Evolutionary conservation across 2,888 invertebrate species (phyloP).

Genomic region (Steinernema scapterisci): DNA sequence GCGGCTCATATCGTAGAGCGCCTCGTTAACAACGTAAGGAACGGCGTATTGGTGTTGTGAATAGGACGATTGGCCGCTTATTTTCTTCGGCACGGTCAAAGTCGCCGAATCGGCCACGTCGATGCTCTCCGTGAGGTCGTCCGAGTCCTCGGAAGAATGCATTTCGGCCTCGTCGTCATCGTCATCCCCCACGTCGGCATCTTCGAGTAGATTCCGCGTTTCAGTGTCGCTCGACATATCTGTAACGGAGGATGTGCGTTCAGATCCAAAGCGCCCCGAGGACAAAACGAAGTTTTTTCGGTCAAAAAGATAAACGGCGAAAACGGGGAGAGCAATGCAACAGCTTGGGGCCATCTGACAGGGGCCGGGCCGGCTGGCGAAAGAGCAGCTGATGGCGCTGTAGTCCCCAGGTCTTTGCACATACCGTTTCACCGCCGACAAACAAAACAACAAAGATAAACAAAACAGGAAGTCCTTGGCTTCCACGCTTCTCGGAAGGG

Average conservation of each 20-base stretch:
- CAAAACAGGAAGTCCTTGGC: no score
- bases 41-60: not conserved
- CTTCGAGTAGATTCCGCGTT: slow-evolving; percentile 50
- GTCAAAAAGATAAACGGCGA: not conserved
- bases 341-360: not conserved
- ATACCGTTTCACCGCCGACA: slow-evolving; percentile 8
- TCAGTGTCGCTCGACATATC: slow-evolving; percentile 42
- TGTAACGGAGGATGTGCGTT: not conserved
- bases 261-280: no score
- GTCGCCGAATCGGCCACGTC: not conserved
- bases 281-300: no score
- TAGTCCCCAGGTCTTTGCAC: not conserved
- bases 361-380: not conserved
- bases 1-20: slow-evolving; percentile 56
- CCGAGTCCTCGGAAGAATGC: slow-evolving; percentile 8
- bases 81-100: slow-evolving; percentile 8
- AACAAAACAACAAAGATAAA: slow-evolving; percentile 13
- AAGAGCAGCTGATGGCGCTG: slow-evolving; percentile 22
- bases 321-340: slow-evolving; percentile 14
- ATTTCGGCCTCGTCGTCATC: slow-evolving; percentile 43
- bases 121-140: slow-evolving; percentile 15
- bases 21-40: not conserved
- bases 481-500: not conserved
- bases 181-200: slow-evolving; percentile 48
- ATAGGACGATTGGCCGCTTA: not conserved